phyloP scores from a whole-genome alignment of 2,888 invertebrate genomes.

The Oxystoma pomonae region DNA sequence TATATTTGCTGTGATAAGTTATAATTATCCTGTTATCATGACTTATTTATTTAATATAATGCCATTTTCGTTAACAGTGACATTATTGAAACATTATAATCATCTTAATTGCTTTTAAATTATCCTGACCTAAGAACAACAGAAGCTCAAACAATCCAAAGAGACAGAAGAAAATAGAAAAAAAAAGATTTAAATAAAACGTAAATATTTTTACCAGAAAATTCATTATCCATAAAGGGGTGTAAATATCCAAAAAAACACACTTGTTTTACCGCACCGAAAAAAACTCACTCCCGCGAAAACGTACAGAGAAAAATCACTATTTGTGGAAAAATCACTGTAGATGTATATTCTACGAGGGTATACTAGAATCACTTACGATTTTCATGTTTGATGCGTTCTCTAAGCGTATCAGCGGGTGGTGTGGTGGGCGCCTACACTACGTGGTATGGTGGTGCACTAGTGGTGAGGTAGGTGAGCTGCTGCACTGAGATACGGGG shows the following conservation, averaged over 20 bases:
- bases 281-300: not conserved
- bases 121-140: no score
- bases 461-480: constrained; percentile 23
- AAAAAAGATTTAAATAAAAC: no score
- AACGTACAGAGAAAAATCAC: not conserved
- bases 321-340: not conserved
- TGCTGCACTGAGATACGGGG: constrained; percentile 26
- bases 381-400: not conserved
- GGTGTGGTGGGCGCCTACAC: not conserved
- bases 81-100: no score
- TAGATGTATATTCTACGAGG: no score
- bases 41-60: no score
- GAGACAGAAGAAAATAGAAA: no score
- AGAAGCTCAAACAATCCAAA: no score
- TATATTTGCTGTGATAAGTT: no score
- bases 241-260: not conserved
- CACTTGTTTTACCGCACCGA: not conserved
- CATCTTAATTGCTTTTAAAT: no score
- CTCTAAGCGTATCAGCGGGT: not conserved
- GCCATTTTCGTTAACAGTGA: no score
- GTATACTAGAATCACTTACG: no score
- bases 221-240: not conserved
- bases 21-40: no score
- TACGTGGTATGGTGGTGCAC: constrained; percentile 2
- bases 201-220: not conserved